These are phyloP conservation scores for Limenitis camilla DNA, from an alignment of 2,888 invertebrate species.

Conservation along the genomic window DNA sequence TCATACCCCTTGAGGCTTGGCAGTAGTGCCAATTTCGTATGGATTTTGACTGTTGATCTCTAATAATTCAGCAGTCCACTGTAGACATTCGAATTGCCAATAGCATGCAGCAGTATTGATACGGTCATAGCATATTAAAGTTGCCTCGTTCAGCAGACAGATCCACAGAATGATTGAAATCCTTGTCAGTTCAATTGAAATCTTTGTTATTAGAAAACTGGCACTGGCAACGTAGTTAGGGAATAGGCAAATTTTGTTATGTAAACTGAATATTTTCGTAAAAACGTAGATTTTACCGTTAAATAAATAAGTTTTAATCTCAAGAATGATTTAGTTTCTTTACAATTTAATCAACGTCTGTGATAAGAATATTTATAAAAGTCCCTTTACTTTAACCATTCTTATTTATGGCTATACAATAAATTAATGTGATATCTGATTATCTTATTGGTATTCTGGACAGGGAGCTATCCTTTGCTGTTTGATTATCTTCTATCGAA, in stretches of 20 bases:
- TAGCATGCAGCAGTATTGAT: not conserved
- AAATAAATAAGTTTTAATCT: too few species aligned
- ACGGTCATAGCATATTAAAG: conserved; percentile 2
- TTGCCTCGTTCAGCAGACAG: not conserved
- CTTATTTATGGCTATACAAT: too few species aligned
- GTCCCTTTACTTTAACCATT: too few species aligned
- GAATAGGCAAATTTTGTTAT: too few species aligned
- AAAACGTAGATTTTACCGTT: too few species aligned
- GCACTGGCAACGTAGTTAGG: conserved; percentile 14
- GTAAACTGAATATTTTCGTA: not conserved
- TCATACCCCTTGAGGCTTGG: too few species aligned
- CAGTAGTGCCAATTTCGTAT: not conserved
- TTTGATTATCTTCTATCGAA: conserved; percentile 54
- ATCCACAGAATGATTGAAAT: too few species aligned
- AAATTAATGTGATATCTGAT: too few species aligned
- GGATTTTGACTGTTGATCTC: not conserved
- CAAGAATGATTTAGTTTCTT: too few species aligned
- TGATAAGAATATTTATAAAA: too few species aligned
- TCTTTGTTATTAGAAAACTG: conserved; percentile 1
- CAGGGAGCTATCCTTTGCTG: conserved; percentile 32
- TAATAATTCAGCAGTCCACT: conserved; percentile 1
- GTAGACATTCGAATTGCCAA: conserved; percentile 4
- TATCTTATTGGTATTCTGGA: too few species aligned
- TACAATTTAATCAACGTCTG: too few species aligned
- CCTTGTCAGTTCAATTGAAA: not conserved